Conservation (phyloP, 2,888 invertebrate species). For the Myopa testacea region DNA sequence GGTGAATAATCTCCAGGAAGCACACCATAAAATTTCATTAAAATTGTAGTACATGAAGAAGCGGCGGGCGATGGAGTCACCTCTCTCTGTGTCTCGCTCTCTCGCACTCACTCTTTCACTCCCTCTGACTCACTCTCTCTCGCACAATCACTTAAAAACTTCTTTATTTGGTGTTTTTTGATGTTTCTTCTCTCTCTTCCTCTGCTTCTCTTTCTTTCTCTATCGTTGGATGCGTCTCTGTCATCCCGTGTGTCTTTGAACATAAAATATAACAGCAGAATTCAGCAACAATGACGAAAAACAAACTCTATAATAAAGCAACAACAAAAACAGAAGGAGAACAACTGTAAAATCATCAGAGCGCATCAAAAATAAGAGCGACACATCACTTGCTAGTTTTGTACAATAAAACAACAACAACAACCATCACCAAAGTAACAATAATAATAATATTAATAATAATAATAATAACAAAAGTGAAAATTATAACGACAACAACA, state of each 20-base stretch:
- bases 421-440: neutral
- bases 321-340: too few relatives aligned
- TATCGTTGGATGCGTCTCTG: neutral
- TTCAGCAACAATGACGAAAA: neutral
- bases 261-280: neutral
- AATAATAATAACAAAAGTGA: too few relatives aligned
- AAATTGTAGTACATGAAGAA: slow-evolving; percentile 12
- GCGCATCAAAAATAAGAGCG: neutral
- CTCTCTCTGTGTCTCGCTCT: too few relatives aligned
- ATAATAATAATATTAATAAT: neutral
- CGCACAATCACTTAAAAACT: too few relatives aligned
- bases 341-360: neutral
- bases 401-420: neutral
- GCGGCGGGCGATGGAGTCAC: neutral
- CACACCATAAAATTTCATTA: slow-evolving; percentile 23
- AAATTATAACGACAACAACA: too few relatives aligned
- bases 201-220: neutral
- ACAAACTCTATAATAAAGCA: too few relatives aligned
- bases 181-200: neutral
- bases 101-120: too few relatives aligned
- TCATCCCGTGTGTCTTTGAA: neutral
- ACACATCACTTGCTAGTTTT: neutral
- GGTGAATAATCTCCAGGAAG: slow-evolving; percentile 15
- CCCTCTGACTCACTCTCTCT: too few relatives aligned
- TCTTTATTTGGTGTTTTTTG: too few relatives aligned